Percentiles rank a stretch among this genome's conserved stretches.
phyloP scores from a whole-genome alignment of 1,140 invertebrate species.

The Myzus persicae region DNA sequence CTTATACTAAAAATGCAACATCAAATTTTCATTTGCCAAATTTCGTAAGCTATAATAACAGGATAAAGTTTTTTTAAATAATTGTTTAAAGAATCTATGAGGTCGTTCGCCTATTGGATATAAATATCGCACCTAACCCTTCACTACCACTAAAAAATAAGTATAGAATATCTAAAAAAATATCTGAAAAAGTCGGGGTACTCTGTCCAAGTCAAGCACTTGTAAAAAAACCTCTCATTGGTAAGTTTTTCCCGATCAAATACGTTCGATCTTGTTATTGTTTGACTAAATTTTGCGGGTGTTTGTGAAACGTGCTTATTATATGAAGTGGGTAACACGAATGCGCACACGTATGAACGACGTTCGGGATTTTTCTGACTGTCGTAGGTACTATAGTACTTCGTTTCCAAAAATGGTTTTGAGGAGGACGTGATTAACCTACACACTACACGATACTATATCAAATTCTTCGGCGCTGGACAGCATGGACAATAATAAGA shows the following conservation, averaged over 20 bases:
- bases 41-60: background rate
- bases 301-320: background rate
- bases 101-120: no score
- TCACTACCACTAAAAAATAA: background rate
- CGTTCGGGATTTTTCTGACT: background rate
- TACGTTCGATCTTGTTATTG: background rate
- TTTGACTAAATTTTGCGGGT: no score
- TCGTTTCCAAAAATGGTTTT: background rate
- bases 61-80: background rate
- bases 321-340: background rate
- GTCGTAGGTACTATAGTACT: background rate
- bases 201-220: no score
- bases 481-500: constrained; percentile 2
- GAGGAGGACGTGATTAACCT: background rate
- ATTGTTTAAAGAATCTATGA: background rate
- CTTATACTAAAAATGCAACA: background rate
- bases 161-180: no score
- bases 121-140: no score
- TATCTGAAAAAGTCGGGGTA: no score
- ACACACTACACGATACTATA: background rate
- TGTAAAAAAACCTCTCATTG: background rate
- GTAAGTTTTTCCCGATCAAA: background rate
- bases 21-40: background rate
- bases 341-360: background rate
- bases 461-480: background rate